phyloP scores from a whole-genome alignment of 2,888 invertebrate genomes.

The Rhingia rostrata region DNA sequence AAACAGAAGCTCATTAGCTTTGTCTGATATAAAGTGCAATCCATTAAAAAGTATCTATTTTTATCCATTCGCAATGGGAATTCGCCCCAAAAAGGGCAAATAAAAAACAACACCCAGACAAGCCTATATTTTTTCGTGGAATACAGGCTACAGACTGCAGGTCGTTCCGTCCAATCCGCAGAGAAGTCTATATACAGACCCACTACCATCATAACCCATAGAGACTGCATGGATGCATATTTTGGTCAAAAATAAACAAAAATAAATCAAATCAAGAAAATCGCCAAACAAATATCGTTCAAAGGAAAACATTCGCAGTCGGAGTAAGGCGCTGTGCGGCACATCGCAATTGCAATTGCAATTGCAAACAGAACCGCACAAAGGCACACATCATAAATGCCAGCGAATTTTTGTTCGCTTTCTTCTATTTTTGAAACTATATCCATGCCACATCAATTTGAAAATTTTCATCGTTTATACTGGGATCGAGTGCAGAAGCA shows the following conservation, averaged over 20 bases:
- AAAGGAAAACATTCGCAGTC: slow-evolving; percentile 45
- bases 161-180: slow-evolving; percentile 14
- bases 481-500: slow-evolving; percentile 2
- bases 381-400: slow-evolving; percentile 49
- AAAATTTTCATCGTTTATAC: background rate
- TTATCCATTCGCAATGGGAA: slow-evolving; percentile 34
- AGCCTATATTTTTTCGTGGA: slow-evolving; percentile 4
- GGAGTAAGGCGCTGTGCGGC: background rate
- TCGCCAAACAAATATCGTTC: slow-evolving; percentile 39
- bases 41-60: slow-evolving; percentile 52
- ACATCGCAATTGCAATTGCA: background rate
- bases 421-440: slow-evolving; percentile 53
- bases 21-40: slow-evolving; percentile 49
- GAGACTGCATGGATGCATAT: slow-evolving; percentile 43
- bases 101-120: slow-evolving; percentile 9
- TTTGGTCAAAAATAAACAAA: slow-evolving; percentile 10
- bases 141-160: slow-evolving; percentile 31
- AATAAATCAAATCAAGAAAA: slow-evolving; percentile 47
- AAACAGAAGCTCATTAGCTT: slow-evolving; percentile 27
- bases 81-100: slow-evolving; percentile 18
- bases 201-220: slow-evolving; percentile 57
- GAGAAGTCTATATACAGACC: slow-evolving; percentile 28
- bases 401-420: slow-evolving; percentile 20
- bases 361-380: slow-evolving; percentile 1
- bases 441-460: slow-evolving; percentile 55